Percentiles rank a stretch among this genome's conserved stretches.
phyloP scores from a whole-genome alignment of 2,888 invertebrate genomes.

The Cephus spinipes region DNA sequence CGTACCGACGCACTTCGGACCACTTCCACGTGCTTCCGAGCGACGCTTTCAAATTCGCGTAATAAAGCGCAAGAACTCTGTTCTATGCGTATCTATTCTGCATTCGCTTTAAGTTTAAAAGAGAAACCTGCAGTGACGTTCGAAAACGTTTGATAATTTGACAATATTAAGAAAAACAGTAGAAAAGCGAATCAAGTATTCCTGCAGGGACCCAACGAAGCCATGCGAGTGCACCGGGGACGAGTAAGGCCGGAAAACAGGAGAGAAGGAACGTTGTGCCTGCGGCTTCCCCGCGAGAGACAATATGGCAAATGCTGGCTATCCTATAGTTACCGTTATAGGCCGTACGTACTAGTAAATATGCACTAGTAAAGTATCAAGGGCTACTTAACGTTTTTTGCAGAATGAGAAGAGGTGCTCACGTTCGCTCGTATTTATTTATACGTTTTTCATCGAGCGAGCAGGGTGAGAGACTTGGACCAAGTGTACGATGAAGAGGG shows the following conservation, averaged over 20 bases:
- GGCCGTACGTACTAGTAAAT: conserved; percentile 20
- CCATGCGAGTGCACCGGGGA: too few species aligned
- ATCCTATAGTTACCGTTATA: too few species aligned
- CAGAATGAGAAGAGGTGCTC: conserved; percentile 3
- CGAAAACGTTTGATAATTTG: too few species aligned
- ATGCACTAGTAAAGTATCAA: conserved; percentile 39
- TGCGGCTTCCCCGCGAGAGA: too few species aligned
- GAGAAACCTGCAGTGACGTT: too few species aligned
- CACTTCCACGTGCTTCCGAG: conserved; percentile 15
- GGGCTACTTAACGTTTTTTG: conserved; percentile 6
- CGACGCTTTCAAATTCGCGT: conserved; percentile 49
- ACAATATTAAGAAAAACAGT: too few species aligned
- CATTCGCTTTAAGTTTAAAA: too few species aligned
- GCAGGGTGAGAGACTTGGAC: conserved; percentile 17
- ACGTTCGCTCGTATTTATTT: conserved; percentile 36
- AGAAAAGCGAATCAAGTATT: too few species aligned
- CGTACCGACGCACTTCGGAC: conserved; percentile 3
- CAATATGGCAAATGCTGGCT: neutral
- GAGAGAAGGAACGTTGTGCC: too few species aligned
- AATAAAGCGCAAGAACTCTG: conserved; percentile 40
- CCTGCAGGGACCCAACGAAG: too few species aligned
- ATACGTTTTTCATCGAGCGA: conserved; percentile 38
- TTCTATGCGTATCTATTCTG: too few species aligned
- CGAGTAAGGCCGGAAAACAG: too few species aligned
- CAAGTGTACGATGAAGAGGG: conserved; percentile 14